Evolutionary conservation across 2,113 vertebrate species (phyloP).

Genomic region (Falcunculus frontatus): DNA sequence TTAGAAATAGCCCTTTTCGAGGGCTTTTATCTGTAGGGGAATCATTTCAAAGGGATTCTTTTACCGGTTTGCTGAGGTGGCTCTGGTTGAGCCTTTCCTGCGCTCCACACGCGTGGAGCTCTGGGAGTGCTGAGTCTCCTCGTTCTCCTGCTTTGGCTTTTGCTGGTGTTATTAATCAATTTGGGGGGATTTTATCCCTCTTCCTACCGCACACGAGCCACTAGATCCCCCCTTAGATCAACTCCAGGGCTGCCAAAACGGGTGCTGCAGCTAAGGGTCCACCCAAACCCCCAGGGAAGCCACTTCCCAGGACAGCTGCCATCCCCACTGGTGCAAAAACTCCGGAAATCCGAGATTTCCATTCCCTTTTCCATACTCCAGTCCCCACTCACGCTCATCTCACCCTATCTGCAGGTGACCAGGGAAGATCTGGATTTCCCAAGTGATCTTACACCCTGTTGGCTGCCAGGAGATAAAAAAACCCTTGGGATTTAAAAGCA

Average conservation of each 20-base stretch:
- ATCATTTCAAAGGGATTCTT: neutral
- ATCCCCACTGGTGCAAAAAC: accelerated
- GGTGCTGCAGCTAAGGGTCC: neutral
- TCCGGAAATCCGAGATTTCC: neutral
- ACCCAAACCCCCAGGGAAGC: neutral
- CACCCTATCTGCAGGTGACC: too few relatives aligned
- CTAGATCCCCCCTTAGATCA: too few relatives aligned
- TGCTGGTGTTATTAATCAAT: accelerated
- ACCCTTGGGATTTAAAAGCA: neutral
- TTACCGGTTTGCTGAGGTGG: too few relatives aligned
- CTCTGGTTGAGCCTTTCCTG: neutral
- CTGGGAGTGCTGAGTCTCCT: neutral
- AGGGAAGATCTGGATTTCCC: neutral
- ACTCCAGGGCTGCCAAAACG: neutral
- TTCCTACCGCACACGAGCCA: neutral
- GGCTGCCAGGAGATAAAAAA: neutral
- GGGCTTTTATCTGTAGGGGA: accelerated
- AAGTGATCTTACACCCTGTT: accelerated
- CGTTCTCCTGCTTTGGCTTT: accelerated
- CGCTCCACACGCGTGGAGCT: accelerated
- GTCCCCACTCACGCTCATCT: neutral
- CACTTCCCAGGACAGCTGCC: too few relatives aligned
- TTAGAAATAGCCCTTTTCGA: accelerated
- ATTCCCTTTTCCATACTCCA: neutral
- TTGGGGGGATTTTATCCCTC: neutral